These are phyloP conservation scores for Zaprionus tsacasi DNA, from an alignment of 1,140 invertebrate species.

Conservation along the genomic window DNA sequence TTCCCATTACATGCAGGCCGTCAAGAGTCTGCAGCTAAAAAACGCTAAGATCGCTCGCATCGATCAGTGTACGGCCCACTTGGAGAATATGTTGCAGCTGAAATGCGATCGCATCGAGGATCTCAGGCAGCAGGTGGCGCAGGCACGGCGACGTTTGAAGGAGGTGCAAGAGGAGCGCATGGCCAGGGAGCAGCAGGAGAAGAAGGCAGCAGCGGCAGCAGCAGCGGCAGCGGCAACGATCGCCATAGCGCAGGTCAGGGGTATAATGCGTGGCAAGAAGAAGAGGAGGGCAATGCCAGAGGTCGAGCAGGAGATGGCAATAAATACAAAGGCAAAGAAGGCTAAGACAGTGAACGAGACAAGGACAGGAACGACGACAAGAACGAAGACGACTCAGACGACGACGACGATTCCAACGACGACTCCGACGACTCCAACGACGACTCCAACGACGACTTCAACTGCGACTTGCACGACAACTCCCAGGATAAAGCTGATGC, in stretches of 20 bases:
- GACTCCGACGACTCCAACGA: too few relatives aligned
- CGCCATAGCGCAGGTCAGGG: too few relatives aligned
- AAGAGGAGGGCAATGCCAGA: background rate
- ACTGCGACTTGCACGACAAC: too few relatives aligned
- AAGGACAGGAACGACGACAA: background rate
- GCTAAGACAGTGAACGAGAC: background rate
- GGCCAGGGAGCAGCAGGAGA: background rate
- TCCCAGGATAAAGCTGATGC: too few relatives aligned
- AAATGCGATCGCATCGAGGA: conserved; percentile 86
- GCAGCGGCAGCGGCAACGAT: too few relatives aligned
- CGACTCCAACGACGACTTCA: background rate
- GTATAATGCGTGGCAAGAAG: too few relatives aligned
- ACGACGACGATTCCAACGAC: too few relatives aligned
- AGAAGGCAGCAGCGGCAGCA: too few relatives aligned
- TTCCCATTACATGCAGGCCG: conserved; percentile 84
- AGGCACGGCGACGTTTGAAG: conserved; percentile 1
- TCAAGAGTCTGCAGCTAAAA: conserved; percentile 84
- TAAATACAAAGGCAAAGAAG: background rate
- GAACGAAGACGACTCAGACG: background rate
- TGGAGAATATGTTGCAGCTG: conserved; percentile 85
- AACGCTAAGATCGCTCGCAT: conserved; percentile 21
- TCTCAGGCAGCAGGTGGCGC: conserved; percentile 76
- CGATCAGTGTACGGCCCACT: conserved; percentile 74
- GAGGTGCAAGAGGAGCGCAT: too few relatives aligned
- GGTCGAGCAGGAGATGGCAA: too few relatives aligned